Evolutionary conservation across 2,113 vertebrate species (phyloP), one percentile per base, ranked within the genome.

Genomic region (Condylura cristata): DNA sequence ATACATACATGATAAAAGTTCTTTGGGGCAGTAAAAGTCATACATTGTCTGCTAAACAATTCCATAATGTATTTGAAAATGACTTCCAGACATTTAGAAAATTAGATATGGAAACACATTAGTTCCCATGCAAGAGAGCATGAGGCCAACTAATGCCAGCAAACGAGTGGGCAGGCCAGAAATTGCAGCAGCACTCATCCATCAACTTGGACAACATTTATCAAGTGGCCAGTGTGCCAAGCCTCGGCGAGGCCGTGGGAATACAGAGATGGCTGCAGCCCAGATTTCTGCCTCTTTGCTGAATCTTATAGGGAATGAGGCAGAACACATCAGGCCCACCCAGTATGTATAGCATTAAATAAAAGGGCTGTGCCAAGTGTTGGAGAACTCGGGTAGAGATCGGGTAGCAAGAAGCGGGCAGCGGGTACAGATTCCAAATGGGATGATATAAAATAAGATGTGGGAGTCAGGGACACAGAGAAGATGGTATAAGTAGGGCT

Each of bases 121-220:
- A 16, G 48, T 95, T 97, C 95, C 70, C 95, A 92, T 53, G 70
- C 44, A 85, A 78, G 72, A 88, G 96, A 90, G 76, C 34, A n/a
- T 72, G 70, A 93, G 74, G 72, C 18, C 80, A 84, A 22, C 53
- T 20, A 51, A 70, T 88, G 90, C 70, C 87, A 89, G 72, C 24
- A 26, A 61, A 41, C 32, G 51, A 61, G 79, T 18, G 58, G 65
- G 63, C 6, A 95, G 81, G 61, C 88, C 72, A 87, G 92, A 90
- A 94, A 95, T 92, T 81, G 88, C 93, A 96, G 81, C 46, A 39
- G 53, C 87, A 91, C 32, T 87, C 61, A 95, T 85, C 81, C 48
- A 82, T 92, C 90, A 78, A 32, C 51, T 78, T 93, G 90, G 92
- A 96, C 94, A 93, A 44, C 91, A 85, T 46, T 96, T 95, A 93